These are phyloP conservation scores for Clinocottus analis DNA, from an alignment of 2,113 vertebrate genomes.

Conservation along the genomic window DNA sequence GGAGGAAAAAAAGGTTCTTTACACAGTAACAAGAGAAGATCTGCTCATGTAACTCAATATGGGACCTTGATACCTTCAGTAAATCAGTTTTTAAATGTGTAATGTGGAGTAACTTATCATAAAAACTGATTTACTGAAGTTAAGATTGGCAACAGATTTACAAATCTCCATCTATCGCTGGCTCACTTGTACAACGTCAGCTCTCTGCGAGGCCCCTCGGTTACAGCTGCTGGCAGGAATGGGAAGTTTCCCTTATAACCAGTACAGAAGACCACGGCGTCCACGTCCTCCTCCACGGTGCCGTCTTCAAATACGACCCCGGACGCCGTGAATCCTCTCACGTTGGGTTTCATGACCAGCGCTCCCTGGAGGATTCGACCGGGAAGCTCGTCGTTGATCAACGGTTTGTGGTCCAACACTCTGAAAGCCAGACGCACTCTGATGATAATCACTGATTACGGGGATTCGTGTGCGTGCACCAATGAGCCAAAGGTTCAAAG, in stretches of 20 bases:
- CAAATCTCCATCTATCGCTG: neutral
- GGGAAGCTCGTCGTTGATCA: constrained; percentile 89
- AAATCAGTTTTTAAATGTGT: neutral
- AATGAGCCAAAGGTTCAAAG: too few relatives aligned
- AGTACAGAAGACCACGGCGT: constrained; percentile 89
- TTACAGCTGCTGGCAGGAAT: constrained; percentile 83
- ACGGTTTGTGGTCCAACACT: constrained; percentile 69
- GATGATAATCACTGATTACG: too few relatives aligned
- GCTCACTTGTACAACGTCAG: constrained; percentile 84
- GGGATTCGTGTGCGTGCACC: too few relatives aligned
- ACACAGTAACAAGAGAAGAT: neutral
- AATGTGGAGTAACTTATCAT: neutral
- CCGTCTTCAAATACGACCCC: constrained; percentile 89
- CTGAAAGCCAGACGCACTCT: too few relatives aligned
- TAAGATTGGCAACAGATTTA: neutral
- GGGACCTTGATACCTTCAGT: neutral
- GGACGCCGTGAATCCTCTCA: constrained; percentile 84
- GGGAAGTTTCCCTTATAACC: constrained; percentile 88
- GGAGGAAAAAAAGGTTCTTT: neutral
- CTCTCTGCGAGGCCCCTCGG: constrained; percentile 79
- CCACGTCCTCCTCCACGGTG: constrained; percentile 87
- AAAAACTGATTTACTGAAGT: too few relatives aligned
- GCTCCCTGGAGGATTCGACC: constrained; percentile 87
- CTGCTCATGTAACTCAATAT: neutral
- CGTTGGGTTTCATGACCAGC: constrained; percentile 85